Conservation (phyloP, 2,797 vertebrate genomes). For the Labeo calbasu region DNA sequence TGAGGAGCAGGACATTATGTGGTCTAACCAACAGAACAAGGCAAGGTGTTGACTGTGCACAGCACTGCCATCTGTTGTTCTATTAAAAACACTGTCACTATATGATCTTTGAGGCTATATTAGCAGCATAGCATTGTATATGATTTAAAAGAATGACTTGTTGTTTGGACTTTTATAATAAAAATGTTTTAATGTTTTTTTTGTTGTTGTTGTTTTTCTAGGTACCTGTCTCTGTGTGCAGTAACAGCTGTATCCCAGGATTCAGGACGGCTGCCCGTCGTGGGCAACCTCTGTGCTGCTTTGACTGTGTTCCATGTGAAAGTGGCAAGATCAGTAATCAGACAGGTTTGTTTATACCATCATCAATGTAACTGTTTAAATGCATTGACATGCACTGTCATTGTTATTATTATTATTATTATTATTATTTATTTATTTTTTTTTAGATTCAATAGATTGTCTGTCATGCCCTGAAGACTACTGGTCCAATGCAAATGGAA, state of each 20-base stretch:
- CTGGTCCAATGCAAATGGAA: slow-evolving; percentile 62
- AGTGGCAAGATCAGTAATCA: slow-evolving; percentile 67
- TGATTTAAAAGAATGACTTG: no score
- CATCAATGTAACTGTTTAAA: neutral
- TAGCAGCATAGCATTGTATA: no score
- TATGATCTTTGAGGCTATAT: no score
- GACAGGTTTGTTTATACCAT: slow-evolving; percentile 56
- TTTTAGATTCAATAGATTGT: slow-evolving; percentile 64
- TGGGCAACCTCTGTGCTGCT: slow-evolving; percentile 68
- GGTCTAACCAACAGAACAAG: slow-evolving; percentile 59
- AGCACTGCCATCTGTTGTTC: slow-evolving; percentile 48
- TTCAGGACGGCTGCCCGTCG: slow-evolving; percentile 60
- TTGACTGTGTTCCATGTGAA: slow-evolving; percentile 70
- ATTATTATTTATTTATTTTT: no score
- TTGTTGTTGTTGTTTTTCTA: slow-evolving; percentile 2
- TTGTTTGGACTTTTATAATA: no score
- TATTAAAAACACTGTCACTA: neutral
- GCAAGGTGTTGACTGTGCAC: slow-evolving; percentile 62
- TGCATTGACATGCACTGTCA: neutral
- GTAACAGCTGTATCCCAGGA: slow-evolving; percentile 63
- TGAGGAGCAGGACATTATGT: slow-evolving; percentile 58
- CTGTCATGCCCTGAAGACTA: slow-evolving; percentile 60
- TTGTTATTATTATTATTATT: neutral
- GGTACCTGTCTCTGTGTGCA: slow-evolving; percentile 63
- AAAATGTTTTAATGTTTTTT: no score